Conservation (phyloP, 2,888 invertebrate genomes). For the Caenorhabditis macrosperma region DNA sequence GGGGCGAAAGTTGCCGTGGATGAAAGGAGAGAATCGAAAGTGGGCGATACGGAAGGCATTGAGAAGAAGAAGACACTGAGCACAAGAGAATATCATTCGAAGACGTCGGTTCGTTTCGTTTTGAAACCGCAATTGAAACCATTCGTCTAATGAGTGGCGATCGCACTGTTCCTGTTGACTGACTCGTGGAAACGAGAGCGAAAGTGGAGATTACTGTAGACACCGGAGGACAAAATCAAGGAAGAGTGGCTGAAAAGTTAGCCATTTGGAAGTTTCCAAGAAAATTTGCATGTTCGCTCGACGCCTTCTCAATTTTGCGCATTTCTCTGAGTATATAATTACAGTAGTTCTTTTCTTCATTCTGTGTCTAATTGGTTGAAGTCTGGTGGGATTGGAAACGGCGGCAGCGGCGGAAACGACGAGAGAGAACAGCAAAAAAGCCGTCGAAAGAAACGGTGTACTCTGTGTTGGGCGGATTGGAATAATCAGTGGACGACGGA, state of each 20-base stretch:
- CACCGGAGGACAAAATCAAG: not conserved
- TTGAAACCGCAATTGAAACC: too few relatives aligned
- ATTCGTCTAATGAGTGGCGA: too few relatives aligned
- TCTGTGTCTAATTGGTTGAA: conserved; percentile 22
- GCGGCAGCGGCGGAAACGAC: conserved; percentile 6
- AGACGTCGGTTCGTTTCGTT: too few relatives aligned
- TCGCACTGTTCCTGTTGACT: too few relatives aligned
- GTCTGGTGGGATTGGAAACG: not conserved
- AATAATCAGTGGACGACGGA: conserved; percentile 20
- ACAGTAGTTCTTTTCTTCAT: conserved; percentile 5
- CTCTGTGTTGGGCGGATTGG: not conserved
- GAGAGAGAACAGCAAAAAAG: not conserved
- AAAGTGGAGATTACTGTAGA: too few relatives aligned
- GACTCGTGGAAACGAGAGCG: too few relatives aligned
- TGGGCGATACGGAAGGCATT: not conserved
- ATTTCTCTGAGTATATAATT: conserved; percentile 29
- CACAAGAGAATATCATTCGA: too few relatives aligned
- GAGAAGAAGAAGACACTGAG: too few relatives aligned
- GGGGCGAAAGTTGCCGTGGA: conserved; percentile 3
- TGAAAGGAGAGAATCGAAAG: conserved; percentile 14
- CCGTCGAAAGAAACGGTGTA: not conserved
- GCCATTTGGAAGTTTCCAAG: not conserved
- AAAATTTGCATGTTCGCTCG: conserved; percentile 34
- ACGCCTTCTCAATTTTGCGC: conserved; percentile 21
- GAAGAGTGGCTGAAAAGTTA: not conserved